Conservation (phyloP, 2,888 invertebrate genomes). For the Heliconius ethilla region DNA sequence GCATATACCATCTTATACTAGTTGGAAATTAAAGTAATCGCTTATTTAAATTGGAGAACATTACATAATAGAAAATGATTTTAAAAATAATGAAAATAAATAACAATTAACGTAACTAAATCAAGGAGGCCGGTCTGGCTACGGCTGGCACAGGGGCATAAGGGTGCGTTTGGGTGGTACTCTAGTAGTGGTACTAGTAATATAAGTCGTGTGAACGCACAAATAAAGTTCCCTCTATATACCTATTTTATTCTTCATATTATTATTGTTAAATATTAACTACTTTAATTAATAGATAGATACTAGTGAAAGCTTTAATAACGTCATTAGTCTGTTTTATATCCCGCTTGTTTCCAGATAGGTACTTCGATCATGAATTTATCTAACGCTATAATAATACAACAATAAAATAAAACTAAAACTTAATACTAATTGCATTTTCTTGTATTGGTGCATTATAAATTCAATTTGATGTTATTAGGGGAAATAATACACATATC, state of each 20-base stretch:
- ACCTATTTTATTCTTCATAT: no score
- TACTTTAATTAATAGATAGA: neutral
- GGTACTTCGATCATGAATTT: neutral
- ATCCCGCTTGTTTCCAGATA: neutral
- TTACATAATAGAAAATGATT: no score
- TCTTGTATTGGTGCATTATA: constrained; percentile 41
- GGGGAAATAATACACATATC: constrained; percentile 58
- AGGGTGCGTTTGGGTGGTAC: no score
- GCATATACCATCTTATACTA: neutral
- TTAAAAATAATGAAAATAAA: no score
- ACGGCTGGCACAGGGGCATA: no score
- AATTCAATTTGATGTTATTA: constrained; percentile 36
- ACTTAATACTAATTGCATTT: constrained; percentile 40
- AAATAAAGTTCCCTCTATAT: no score
- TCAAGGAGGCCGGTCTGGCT: no score
- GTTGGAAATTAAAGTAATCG: no score
- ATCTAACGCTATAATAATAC: constrained; percentile 8
- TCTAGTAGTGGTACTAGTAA: no score
- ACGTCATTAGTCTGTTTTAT: neutral
- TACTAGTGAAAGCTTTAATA: neutral
- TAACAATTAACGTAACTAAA: no score
- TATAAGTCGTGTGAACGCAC: no score
- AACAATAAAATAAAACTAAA: constrained; percentile 37
- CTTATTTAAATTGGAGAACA: no score
- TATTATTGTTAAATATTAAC: neutral